Conservation (phyloP, 2,888 invertebrate species). For the Tupiocoris notatus region DNA sequence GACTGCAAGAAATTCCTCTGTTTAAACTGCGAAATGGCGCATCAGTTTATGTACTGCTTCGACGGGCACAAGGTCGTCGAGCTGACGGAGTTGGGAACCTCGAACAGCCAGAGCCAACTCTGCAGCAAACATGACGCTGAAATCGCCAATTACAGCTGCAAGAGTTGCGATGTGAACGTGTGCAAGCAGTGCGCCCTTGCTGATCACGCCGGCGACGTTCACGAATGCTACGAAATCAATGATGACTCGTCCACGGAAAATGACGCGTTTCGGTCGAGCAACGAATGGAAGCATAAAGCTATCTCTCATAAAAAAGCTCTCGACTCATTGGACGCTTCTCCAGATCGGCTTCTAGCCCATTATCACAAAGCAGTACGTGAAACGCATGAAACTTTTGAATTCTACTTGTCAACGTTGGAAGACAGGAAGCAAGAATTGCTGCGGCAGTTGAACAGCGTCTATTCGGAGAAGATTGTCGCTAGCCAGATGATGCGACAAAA, state of each 20-base stretch:
- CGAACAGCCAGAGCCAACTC: conserved; percentile 60
- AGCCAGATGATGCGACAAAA: conserved; percentile 85
- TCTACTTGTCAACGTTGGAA: conserved; percentile 92
- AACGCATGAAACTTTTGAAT: conserved; percentile 94
- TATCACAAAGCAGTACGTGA: conserved; percentile 90
- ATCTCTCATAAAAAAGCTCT: conserved; percentile 81
- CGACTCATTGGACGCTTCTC: conserved; percentile 82
- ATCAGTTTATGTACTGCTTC: conserved; percentile 98
- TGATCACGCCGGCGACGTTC: conserved; percentile 78
- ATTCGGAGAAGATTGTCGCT: conserved; percentile 85
- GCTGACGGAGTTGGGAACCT: conserved; percentile 53
- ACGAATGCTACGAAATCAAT: conserved; percentile 83
- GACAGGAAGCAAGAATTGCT: conserved; percentile 91
- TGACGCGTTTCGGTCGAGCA: conserved; percentile 73
- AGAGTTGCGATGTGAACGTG: conserved; percentile 86
- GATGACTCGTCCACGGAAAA: conserved; percentile 82
- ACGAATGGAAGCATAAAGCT: conserved; percentile 84
- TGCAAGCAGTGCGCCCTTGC: conserved; percentile 92
- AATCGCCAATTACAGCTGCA: conserved; percentile 88
- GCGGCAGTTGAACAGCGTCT: conserved; percentile 92
- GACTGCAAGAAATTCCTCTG: conserved; percentile 96
- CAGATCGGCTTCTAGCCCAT: conserved; percentile 77
- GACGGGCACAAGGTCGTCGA: conserved; percentile 87
- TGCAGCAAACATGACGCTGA: conserved; percentile 90
- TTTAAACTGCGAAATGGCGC: conserved; percentile 96